These are phyloP conservation scores for Cinclus cinclus DNA, from an alignment of 2,113 vertebrate species.

Conservation along the genomic window DNA sequence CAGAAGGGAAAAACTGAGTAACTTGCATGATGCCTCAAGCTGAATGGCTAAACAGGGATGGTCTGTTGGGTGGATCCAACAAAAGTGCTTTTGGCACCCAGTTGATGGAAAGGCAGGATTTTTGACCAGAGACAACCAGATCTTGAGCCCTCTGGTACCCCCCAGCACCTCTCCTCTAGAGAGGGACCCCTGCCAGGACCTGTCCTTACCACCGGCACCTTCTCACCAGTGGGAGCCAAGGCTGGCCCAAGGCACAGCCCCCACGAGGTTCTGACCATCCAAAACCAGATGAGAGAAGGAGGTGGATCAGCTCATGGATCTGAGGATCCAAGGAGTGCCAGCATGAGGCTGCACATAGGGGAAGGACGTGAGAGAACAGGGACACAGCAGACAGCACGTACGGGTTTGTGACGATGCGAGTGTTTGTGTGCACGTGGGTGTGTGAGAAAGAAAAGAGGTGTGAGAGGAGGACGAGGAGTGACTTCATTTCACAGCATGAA, in stretches of 20 bases:
- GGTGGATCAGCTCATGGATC: background rate
- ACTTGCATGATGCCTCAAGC: background rate
- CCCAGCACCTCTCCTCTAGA: background rate
- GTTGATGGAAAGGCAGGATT: background rate
- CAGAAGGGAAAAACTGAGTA: background rate
- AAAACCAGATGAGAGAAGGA: background rate
- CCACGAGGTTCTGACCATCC: background rate
- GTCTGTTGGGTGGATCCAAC: background rate
- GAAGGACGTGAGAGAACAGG: background rate
- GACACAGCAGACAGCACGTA: rapidly evolving
- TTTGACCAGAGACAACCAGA: background rate
- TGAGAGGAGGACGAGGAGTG: background rate
- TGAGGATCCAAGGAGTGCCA: background rate
- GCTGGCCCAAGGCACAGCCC: background rate
- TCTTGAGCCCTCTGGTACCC: background rate
- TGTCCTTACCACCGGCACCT: background rate
- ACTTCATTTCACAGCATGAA: background rate
- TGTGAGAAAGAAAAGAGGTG: background rate
- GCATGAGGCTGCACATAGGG: rapidly evolving
- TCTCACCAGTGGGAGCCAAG: rapidly evolving
- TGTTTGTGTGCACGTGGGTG: background rate
- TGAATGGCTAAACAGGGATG: background rate
- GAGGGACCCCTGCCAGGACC: background rate
- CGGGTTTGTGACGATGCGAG: background rate
- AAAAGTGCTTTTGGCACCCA: background rate